Conservation (phyloP, 2,888 invertebrate species). For the Gortyna flavago region DNA sequence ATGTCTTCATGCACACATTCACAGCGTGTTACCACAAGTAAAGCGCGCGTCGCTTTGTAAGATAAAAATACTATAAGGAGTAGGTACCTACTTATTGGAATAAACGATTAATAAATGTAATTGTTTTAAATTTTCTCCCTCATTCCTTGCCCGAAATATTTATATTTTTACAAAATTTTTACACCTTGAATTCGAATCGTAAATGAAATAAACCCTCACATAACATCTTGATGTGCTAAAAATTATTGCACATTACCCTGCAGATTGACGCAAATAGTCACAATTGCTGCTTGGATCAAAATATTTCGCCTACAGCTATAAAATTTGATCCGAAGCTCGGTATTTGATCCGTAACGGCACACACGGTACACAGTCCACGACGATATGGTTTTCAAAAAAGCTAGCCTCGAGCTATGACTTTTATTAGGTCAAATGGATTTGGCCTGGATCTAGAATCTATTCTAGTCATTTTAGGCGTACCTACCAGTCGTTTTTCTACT, state of each 20-base stretch:
- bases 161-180: background rate
- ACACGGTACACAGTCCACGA: background rate
- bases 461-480: background rate
- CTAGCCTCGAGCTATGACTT: conserved; percentile 22
- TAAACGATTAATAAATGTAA: background rate
- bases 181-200: background rate
- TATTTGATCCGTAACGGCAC: conserved; percentile 16
- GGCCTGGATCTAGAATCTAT: background rate
- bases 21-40: background rate
- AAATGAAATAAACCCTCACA: background rate
- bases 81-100: background rate
- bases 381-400: conserved; percentile 26
- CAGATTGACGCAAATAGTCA: conserved; percentile 6
- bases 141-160: too few relatives aligned
- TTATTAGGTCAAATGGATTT: conserved; percentile 27
- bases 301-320: conserved; percentile 22
- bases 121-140: background rate
- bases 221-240: background rate
- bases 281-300: conserved; percentile 26
- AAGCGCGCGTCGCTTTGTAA: background rate
- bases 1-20: too few relatives aligned
- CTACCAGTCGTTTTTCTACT: conserved; percentile 25
- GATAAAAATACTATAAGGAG: background rate
- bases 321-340: conserved; percentile 14
- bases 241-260: background rate